Evolutionary conservation across 2,113 vertebrate genomes (phyloP).

Genomic region (Labeo rohita): DNA sequence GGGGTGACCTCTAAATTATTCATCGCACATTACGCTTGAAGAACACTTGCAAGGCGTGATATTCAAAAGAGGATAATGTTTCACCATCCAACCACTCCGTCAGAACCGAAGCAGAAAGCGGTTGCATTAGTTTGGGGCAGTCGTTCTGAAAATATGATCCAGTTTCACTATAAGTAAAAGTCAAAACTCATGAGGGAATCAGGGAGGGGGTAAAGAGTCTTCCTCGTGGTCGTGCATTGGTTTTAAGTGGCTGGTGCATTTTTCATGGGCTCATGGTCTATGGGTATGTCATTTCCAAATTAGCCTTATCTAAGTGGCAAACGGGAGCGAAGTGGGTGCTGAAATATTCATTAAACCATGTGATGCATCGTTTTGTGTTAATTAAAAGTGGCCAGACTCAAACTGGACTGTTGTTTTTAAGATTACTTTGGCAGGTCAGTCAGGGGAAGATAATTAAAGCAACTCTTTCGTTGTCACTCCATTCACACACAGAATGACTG

Average conservation of each 20-base stretch:
- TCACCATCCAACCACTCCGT: slow-evolving; percentile 76
- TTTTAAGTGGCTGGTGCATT: slow-evolving; percentile 81
- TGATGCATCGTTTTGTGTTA: slow-evolving; percentile 67
- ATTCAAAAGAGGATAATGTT: slow-evolving; percentile 79
- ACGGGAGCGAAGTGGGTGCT: slow-evolving; percentile 64
- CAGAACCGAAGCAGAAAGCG: slow-evolving; percentile 62
- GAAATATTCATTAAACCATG: slow-evolving; percentile 78
- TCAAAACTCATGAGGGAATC: slow-evolving; percentile 61
- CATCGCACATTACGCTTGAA: slow-evolving; percentile 75
- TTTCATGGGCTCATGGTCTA: slow-evolving; percentile 74
- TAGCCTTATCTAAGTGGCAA: slow-evolving; percentile 74
- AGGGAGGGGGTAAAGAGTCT: slow-evolving; percentile 68
- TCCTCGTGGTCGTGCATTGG: slow-evolving; percentile 70
- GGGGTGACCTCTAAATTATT: slow-evolving; percentile 75
- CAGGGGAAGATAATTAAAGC: slow-evolving; percentile 21
- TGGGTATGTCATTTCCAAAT: slow-evolving; percentile 75
- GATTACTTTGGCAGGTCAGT: slow-evolving; percentile 38
- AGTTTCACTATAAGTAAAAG: slow-evolving; percentile 63
- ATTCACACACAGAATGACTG: not conserved
- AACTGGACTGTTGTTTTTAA: slow-evolving; percentile 56
- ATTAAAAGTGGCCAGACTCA: slow-evolving; percentile 71
- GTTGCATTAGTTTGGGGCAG: slow-evolving; percentile 64
- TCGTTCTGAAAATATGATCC: slow-evolving; percentile 64
- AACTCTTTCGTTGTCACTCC: not conserved
- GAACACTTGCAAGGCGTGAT: slow-evolving; percentile 73